A percentile compares a stretch with the other conserved stretches of the same genome.
Evolutionary conservation across 2,888 invertebrate species (phyloP).

Genomic region (Athripsodes cinereus): DNA sequence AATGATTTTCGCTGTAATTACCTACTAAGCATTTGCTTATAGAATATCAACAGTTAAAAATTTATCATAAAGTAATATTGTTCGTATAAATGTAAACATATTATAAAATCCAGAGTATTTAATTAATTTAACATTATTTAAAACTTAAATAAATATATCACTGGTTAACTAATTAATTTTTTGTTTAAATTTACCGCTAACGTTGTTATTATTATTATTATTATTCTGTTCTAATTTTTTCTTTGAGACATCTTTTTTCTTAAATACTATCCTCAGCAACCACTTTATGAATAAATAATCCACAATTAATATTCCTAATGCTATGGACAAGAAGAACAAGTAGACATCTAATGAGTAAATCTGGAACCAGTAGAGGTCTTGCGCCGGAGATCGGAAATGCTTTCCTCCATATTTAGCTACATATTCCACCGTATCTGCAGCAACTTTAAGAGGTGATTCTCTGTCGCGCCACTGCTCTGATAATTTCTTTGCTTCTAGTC

Average conservation of each 20-base stretch:
- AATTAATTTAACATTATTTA: no score
- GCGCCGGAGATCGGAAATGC: slow-evolving; percentile 16
- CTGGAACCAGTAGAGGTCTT: slow-evolving; percentile 17
- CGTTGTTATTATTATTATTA: not conserved
- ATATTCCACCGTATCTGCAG: slow-evolving; percentile 19
- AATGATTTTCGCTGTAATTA: no score
- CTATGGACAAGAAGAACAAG: slow-evolving; percentile 12
- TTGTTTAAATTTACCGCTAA: not conserved
- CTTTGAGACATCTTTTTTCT: not conserved
- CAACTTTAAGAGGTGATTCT: slow-evolving; percentile 19
- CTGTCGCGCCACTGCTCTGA: slow-evolving; percentile 23
- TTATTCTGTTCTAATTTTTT: not conserved
- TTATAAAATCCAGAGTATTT: no score
- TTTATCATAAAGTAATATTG: no score
- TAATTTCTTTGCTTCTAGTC: slow-evolving; percentile 19
- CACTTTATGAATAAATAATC: not conserved
- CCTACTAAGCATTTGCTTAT: no score
- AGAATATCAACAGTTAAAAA: no score
- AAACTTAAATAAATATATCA: no score
- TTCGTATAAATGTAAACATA: no score
- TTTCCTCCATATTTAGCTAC: slow-evolving; percentile 22
- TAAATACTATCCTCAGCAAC: not conserved
- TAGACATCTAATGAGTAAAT: slow-evolving; percentile 18
- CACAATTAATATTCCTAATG: not conserved
- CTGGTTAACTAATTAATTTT: not conserved